Conservation (phyloP, 2,113 vertebrate genomes). For the Pygathrix nemaeus region DNA sequence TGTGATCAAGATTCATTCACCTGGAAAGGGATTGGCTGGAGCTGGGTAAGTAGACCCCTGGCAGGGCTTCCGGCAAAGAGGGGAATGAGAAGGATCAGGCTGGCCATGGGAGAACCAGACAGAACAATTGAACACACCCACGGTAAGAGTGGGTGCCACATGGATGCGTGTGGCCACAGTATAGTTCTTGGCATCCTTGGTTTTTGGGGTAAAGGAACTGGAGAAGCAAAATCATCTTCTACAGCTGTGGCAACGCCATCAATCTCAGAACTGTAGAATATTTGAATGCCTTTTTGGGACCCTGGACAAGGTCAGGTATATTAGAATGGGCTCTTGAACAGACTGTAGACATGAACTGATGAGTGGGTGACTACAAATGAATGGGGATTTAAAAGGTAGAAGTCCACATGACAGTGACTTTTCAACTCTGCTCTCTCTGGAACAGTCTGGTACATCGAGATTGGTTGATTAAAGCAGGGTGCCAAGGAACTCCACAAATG, state of each 20-base stretch:
- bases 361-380: neutral
- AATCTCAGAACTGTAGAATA: neutral
- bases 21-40: neutral
- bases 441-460: neutral
- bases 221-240: neutral
- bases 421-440: neutral
- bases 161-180: fast-evolving
- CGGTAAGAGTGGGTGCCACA: fast-evolving
- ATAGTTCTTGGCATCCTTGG: neutral
- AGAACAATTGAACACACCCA: too few species aligned
- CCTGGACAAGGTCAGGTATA: neutral
- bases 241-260: too few species aligned
- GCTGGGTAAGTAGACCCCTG: neutral
- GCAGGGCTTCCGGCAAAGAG: neutral
- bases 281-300: neutral
- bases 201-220: neutral
- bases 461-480: neutral
- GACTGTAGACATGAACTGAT: neutral
- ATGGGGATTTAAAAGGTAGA: neutral
- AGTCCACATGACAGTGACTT: fast-evolving
- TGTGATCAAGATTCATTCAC: neutral
- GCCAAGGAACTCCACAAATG: too few species aligned
- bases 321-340: neutral
- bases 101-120: neutral
- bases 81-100: neutral